Evolutionary conservation across 1,140 invertebrate genomes (phyloP).

Genomic region (Augochlora pura): DNA sequence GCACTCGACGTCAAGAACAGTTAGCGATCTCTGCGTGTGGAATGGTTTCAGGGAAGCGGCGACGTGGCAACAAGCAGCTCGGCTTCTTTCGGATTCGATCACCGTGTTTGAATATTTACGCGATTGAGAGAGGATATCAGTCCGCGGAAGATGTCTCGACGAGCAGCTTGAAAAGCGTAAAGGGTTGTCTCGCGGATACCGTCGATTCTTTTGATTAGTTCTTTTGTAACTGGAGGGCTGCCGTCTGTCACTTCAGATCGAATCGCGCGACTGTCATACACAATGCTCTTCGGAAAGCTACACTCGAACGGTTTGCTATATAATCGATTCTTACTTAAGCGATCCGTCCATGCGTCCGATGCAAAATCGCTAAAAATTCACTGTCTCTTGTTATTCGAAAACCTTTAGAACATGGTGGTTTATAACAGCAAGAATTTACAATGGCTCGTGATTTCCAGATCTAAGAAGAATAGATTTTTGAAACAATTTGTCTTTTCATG

Average conservation of each 20-base stretch:
- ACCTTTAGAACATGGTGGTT: no score
- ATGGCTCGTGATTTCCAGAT: no score
- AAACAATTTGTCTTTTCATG: no score
- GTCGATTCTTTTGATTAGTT: background rate
- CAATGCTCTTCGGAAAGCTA: background rate
- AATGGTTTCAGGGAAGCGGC: slow-evolving; percentile 5
- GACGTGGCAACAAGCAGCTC: background rate
- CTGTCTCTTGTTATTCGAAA: no score
- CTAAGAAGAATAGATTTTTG: no score
- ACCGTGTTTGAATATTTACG: slow-evolving; percentile 19
- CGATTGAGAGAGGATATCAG: no score
- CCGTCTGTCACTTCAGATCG: background rate
- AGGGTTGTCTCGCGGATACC: background rate
- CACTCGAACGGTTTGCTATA: no score
- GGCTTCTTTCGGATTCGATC: slow-evolving; percentile 14
- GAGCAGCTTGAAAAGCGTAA: background rate
- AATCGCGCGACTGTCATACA: background rate
- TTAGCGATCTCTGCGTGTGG: slow-evolving; percentile 16
- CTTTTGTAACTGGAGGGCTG: background rate
- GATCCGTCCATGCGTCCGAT: no score
- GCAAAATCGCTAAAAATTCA: no score
- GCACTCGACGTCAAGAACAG: slow-evolving; percentile 20
- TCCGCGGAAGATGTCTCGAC: background rate
- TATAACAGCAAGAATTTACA: no score
- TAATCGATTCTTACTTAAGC: no score